A percentile compares a stretch with the other conserved stretches of the same genome.
phyloP scores from a whole-genome alignment of 2,888 invertebrate genomes.

The Protonemura montana region DNA sequence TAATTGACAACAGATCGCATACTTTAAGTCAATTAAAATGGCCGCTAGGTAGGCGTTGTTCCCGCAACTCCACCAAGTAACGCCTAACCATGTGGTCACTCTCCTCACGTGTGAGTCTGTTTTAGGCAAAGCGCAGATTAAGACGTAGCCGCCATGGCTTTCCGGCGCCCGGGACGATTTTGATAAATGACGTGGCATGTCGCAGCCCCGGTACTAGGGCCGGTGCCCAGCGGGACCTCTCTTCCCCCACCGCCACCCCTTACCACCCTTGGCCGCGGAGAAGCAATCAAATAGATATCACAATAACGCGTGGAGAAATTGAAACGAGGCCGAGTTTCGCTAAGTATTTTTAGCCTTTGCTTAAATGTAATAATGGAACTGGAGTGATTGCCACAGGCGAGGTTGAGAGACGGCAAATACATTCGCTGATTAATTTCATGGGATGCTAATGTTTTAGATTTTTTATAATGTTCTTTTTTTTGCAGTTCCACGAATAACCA shows the following conservation, averaged over 20 bases:
- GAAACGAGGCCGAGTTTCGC: not conserved
- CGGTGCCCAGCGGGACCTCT: constrained; percentile 15
- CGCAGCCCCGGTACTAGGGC: constrained; percentile 34
- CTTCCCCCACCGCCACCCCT: not conserved
- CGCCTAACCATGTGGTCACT: no score
- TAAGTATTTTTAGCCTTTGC: not conserved
- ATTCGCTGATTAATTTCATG: no score
- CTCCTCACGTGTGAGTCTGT: no score
- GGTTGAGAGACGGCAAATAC: no score
- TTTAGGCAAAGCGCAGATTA: not conserved
- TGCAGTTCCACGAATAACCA: no score
- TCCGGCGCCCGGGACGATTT: constrained; percentile 29
- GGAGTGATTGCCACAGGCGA: no score
- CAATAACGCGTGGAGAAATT: not conserved
- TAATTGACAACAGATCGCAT: no score
- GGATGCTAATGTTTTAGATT: no score
- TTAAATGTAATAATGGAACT: not conserved
- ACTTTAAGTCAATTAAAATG: no score
- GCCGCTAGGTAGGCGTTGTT: no score
- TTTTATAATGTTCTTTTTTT: no score
- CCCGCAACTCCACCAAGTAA: no score
- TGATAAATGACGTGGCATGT: constrained; percentile 44
- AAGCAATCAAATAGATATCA: constrained; percentile 29
- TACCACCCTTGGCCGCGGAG: not conserved
- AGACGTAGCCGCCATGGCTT: not conserved